Evolutionary conservation across 1,140 invertebrate species (phyloP).

Genomic region (Megathymus violae): DNA sequence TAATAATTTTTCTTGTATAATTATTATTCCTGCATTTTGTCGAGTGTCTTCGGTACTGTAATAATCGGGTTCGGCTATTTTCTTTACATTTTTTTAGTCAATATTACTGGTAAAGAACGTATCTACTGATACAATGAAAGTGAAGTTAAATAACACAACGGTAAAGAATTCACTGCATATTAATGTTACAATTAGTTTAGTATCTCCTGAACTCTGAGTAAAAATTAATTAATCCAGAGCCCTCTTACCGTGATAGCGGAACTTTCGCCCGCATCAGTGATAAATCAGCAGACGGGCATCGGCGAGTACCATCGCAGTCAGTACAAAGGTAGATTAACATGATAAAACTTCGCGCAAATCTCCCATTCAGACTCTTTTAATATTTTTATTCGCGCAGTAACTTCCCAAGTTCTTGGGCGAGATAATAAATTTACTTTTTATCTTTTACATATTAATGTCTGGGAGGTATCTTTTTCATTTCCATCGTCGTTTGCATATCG

Average conservation of each 20-base stretch:
- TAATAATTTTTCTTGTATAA: no score
- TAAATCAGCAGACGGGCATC: conserved; percentile 18
- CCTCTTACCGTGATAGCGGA: conserved; percentile 1
- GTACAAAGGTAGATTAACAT: conserved; percentile 37
- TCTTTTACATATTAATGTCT: conserved; percentile 45
- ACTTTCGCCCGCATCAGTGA: conserved; percentile 21
- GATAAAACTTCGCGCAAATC: conserved; percentile 38
- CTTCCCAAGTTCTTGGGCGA: conserved; percentile 34
- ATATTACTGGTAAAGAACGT: no score
- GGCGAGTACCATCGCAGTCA: conserved; percentile 15
- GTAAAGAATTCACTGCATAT: no score
- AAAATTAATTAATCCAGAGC: conserved; percentile 22
- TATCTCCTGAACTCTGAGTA: not conserved
- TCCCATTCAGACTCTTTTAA: conserved; percentile 29
- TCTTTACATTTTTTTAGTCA: no score
- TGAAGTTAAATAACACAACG: no score
- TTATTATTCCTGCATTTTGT: no score
- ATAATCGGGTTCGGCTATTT: no score
- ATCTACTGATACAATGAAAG: not conserved
- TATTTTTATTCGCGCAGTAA: conserved; percentile 34
- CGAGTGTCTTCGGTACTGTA: no score
- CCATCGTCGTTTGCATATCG: conserved; percentile 10
- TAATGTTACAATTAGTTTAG: no score
- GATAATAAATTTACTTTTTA: conserved; percentile 45
- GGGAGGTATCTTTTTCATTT: conserved; percentile 26